Conservation (phyloP, 2,113 vertebrate genomes). For the Sorex fumeus region DNA sequence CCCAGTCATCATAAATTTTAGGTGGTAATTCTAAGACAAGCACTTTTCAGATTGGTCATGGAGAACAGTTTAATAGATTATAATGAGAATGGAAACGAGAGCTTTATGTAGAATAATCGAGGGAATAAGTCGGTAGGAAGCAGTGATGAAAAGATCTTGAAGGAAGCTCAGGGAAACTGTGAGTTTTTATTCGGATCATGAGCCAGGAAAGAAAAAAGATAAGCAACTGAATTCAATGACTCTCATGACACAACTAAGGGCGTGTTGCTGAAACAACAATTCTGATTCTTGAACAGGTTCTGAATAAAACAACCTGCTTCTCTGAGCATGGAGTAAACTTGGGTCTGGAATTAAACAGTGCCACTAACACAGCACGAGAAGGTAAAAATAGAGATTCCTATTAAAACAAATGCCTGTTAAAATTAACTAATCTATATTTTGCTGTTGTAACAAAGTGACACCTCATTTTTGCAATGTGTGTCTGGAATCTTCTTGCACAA, state of each 20-base stretch:
- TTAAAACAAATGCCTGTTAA: not conserved
- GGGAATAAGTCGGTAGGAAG: not conserved
- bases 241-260: not conserved
- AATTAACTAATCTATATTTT: not conserved
- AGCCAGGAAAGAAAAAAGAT: conserved; percentile 48
- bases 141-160: not conserved
- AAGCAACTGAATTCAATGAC: conserved; percentile 41
- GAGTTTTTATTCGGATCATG: not conserved
- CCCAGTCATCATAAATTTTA: not conserved
- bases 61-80: not conserved
- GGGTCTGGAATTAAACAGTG: not conserved
- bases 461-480: too few relatives aligned
- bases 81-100: conserved; percentile 31
- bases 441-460: not conserved
- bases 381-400: not conserved
- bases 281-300: not conserved
- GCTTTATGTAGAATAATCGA: conserved; percentile 9
- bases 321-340: not conserved
- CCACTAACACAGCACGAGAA: not conserved
- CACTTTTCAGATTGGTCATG: not conserved
- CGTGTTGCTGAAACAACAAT: not conserved
- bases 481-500: too few relatives aligned
- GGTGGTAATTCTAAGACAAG: not conserved
- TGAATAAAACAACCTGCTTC: not conserved
- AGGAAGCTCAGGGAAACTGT: not conserved